Evolutionary conservation across 2,797 vertebrate genomes (phyloP), one percentile per base, ranked within the genome.

Genomic region (Macropus fuliginosus): DNA sequence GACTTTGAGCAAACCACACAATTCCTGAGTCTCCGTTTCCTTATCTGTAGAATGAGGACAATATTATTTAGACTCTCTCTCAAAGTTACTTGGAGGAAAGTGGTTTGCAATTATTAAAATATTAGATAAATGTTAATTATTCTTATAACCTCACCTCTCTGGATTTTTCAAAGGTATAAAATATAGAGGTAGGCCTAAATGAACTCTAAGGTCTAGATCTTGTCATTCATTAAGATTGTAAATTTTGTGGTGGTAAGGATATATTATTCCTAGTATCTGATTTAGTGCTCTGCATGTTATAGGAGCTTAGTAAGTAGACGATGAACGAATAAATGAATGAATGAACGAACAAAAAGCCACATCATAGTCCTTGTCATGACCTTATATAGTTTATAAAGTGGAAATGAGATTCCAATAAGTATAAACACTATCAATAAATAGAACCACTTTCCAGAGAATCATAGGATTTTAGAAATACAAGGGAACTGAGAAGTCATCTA

Each of bases 251-350:
- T 87, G 74, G 40, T 11, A 34, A 50, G 24, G 24, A 46, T 87
- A 9, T 27, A 87, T 50, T 94, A 62, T 46, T 89, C 56, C 34
- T 29, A 31, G 31, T 34, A 50, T 81, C 54, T 81, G 95, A 66
- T 92, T 27, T 92, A 92, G 50, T 91, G 4, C 21, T 18, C 91
- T 29, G 62, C 34, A 59, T 29, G 11, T n/a, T 96, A 91, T 54
- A 95, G 66, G 8, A 91, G 55, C 52, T 94, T 97, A 95, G 87
- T n/a, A 96, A 94, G 91, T 94, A 95, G 94, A 95, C 95, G 93
- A 91, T 93, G 66, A 90, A 91, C 74, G 89, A 95, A 50, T 93
- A 56, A 90, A 87, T 89, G 74, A 95, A 50, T 91, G 54, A 97
- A 95, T 96, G 52, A 95, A 96, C 93, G 57, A 94, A 91, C 95